Evolutionary conservation across 2,797 vertebrate species (phyloP).

Genomic region (Poliocrania exsul): DNA sequence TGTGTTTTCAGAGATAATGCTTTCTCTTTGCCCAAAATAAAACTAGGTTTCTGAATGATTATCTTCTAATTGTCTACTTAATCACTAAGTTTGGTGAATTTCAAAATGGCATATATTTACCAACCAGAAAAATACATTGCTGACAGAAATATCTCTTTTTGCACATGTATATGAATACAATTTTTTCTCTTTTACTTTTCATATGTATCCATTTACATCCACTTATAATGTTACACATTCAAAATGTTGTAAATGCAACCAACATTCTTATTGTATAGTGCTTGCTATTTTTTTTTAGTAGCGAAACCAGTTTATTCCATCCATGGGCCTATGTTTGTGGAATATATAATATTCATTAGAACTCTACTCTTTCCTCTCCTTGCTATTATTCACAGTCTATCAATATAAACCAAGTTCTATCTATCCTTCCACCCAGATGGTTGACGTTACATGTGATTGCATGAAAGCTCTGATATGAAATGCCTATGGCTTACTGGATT

Average conservation of each 20-base stretch:
- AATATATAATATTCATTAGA: constrained; percentile 48
- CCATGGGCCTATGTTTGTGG: not conserved
- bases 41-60: constrained; percentile 19
- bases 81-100: not conserved
- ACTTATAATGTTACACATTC: not conserved
- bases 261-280: not conserved
- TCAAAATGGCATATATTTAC: not conserved
- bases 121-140: not conserved
- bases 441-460: constrained; percentile 80
- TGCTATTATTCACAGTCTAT: constrained; percentile 49
- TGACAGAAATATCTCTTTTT: not conserved
- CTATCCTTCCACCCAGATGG: constrained; percentile 77
- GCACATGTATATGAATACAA: not conserved
- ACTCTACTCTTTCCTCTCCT: constrained; percentile 1
- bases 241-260: not conserved
- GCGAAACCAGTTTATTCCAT: not conserved
- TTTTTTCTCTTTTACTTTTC: not conserved
- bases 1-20: not conserved
- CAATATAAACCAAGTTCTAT: constrained; percentile 45
- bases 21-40: constrained; percentile 30
- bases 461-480: constrained; percentile 81
- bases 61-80: constrained; percentile 8
- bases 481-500: constrained; percentile 84
- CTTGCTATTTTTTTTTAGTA: not conserved
- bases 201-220: not conserved